Percentiles rank a stretch among this genome's conserved stretches.
These are phyloP conservation scores for Pluvianellus socialis DNA, from an alignment of 2,113 vertebrate genomes.

Conservation along the genomic window DNA sequence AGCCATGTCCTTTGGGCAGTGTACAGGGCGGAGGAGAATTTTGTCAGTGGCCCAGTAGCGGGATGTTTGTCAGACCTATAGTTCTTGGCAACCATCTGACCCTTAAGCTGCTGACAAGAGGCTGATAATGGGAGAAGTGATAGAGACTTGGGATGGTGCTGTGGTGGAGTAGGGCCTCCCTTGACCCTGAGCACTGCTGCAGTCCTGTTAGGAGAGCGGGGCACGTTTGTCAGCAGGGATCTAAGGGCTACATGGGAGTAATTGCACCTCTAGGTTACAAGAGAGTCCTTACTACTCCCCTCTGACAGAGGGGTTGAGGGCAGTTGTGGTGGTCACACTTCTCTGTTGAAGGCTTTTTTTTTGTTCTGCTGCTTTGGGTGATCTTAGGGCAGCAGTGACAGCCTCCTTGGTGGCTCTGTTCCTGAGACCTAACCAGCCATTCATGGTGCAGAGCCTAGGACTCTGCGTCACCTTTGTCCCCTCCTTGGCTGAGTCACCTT, in stretches of 20 bases:
- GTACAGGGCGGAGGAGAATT: neutral
- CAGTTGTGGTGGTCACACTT: neutral
- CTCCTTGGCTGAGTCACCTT: neutral
- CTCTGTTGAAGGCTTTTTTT: neutral
- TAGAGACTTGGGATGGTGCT: neutral
- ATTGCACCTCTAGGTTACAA: neutral
- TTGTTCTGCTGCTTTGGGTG: neutral
- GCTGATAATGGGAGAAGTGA: neutral
- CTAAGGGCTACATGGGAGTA: neutral
- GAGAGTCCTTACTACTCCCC: neutral
- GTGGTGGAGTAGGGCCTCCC: neutral
- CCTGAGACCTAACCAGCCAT: neutral
- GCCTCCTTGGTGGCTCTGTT: neutral
- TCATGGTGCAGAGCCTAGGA: neutral
- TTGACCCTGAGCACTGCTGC: neutral
- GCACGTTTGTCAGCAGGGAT: neutral
- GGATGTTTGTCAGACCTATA: neutral
- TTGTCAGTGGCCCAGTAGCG: neutral
- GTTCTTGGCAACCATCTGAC: neutral
- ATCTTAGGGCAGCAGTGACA: neutral
- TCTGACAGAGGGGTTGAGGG: neutral
- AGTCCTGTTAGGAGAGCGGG: accelerated
- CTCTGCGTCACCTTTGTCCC: neutral
- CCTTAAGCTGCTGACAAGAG: neutral
- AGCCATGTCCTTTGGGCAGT: accelerated